Conservation (phyloP, 1,140 invertebrate species). For the Orchestia grillus region DNA sequence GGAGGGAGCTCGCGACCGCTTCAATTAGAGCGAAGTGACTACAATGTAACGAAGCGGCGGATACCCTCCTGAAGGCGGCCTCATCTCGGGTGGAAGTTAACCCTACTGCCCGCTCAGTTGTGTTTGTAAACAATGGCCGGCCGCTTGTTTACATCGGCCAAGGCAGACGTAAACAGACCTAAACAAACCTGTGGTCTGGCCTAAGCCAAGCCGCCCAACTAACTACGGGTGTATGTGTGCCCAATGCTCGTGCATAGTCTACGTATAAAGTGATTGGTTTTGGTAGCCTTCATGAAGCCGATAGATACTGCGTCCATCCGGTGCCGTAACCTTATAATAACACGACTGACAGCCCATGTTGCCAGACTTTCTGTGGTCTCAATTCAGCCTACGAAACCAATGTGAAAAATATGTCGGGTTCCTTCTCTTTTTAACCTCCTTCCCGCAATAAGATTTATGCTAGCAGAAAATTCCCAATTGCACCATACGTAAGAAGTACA, state of each 20-base stretch:
- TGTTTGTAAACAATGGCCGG: slow-evolving; percentile 55
- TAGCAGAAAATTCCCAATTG: not conserved
- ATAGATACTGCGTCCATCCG: not conserved
- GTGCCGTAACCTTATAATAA: not conserved
- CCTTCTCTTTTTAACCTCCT: not conserved
- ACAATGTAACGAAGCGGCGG: slow-evolving; percentile 26
- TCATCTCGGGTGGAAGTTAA: slow-evolving; percentile 45
- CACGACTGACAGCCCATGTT: no score
- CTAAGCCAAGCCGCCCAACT: slow-evolving; percentile 53
- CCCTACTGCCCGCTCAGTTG: slow-evolving; percentile 43
- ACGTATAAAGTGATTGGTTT: slow-evolving; percentile 24
- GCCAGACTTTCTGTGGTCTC: no score
- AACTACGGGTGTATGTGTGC: slow-evolving; percentile 21
- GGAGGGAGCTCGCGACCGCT: not conserved
- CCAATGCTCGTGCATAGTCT: slow-evolving; percentile 32
- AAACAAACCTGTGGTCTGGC: slow-evolving; percentile 55
- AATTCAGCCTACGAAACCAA: no score
- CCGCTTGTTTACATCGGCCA: slow-evolving; percentile 55
- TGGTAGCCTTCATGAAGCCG: not conserved
- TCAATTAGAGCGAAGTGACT: slow-evolving; percentile 13
- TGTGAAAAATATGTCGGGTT: not conserved
- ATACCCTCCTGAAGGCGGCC: slow-evolving; percentile 6
- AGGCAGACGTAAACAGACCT: slow-evolving; percentile 53
- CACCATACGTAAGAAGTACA: not conserved
- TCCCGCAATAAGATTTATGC: not conserved